Evolutionary conservation across 2,888 invertebrate species (phyloP), one percentile per base, ranked within the genome.

Genomic region (Ichneumoninae sp.): DNA sequence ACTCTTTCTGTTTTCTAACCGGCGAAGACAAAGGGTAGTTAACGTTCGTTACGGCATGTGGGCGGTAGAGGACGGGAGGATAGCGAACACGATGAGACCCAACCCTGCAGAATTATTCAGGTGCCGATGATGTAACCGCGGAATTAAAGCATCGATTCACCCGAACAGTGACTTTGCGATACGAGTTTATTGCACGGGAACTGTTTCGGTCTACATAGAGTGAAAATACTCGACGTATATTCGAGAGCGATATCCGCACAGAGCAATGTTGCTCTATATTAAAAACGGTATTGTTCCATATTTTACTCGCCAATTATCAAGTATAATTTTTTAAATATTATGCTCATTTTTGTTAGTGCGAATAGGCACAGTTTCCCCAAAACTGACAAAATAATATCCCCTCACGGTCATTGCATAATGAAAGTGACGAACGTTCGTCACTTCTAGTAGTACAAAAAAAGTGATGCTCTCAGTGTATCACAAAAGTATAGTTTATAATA

Each of bases 1-100:
- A 71, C 79, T 78, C 80, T 76, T 85, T 70, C 73, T 73, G 60
- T 26, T 70, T 70, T 52, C 88, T 87, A 88, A 87, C 87, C 88
- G 88, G 87, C 87, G 86, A 92, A 91, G 92, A 92, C 91, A 92
- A 92, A 91, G 92, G 90, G 91, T 89, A 89, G 89, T 90, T 90
- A 89, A 83, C 85, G 85, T 81, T 83, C 78, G 83, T 83, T 79
- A 83, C 76, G 69, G 88, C 86, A 88, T 86, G 85, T 87, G 88
- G 85, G 85, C 26, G 50, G 30, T 8, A 33, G 30, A 36, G 30
- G 57, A 83, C 82, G 80, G 83, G 85, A 80, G 85, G 76, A 83
- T 80, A 76, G 77, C 22, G 77, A 33, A 50, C 33, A 7, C 40
- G 52, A 66, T 50, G 60, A 33, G 65, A 19, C 26, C 22, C 40